Evolutionary conservation across 2,888 invertebrate genomes (phyloP).

Genomic region (Drosophila longiperda): DNA sequence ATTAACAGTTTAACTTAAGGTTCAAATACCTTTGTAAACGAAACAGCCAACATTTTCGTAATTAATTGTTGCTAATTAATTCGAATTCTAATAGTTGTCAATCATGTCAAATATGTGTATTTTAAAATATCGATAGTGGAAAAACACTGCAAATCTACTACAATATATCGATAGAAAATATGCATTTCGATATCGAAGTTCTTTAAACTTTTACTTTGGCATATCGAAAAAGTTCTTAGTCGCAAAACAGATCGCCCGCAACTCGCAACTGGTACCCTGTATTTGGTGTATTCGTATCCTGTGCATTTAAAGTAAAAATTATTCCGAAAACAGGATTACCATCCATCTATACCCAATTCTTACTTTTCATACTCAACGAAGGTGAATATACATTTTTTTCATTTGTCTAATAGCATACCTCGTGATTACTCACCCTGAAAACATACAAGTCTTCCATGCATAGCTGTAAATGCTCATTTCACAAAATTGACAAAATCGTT

Average conservation of each 20-base stretch:
- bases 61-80: neutral
- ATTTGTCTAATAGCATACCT: neutral
- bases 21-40: neutral
- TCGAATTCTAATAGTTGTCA: neutral
- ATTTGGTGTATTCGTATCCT: constrained; percentile 54
- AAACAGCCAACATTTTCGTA: neutral
- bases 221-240: constrained; percentile 45
- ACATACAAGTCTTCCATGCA: neutral
- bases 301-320: constrained; percentile 64
- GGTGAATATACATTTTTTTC: constrained; percentile 34
- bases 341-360: constrained; percentile 31
- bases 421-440: neutral
- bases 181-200: constrained; percentile 13
- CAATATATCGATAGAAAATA: constrained; percentile 21
- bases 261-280: constrained; percentile 27
- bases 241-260: constrained; percentile 58
- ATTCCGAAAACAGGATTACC: constrained; percentile 71
- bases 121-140: constrained; percentile 29
- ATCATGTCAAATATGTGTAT: neutral
- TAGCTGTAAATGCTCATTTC: constrained; percentile 6
- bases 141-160: neutral
- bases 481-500: constrained; percentile 12
- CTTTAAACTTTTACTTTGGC: constrained; percentile 10
- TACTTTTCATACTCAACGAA: constrained; percentile 32
- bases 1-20: neutral